These are phyloP conservation scores for Elaeidobius kamerunicus DNA, from an alignment of 2,888 invertebrate genomes.

Conservation along the genomic window DNA sequence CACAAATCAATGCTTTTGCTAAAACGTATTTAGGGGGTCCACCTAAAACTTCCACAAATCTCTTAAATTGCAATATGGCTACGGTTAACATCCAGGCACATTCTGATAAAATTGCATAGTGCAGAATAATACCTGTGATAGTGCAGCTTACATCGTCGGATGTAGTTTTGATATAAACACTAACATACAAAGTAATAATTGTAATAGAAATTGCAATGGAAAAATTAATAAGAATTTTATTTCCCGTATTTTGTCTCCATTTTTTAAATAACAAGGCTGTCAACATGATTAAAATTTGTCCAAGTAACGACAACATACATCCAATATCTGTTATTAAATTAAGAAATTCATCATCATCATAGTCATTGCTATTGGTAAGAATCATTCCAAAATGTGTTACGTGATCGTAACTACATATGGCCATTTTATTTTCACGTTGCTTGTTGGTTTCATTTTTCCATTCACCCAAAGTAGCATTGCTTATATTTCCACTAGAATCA, in stretches of 20 bases:
- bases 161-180: constrained; percentile 41
- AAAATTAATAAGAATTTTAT: constrained; percentile 45
- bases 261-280: constrained; percentile 57
- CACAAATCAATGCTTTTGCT: constrained; percentile 59
- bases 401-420: constrained; percentile 56
- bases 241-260: constrained; percentile 54
- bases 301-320: constrained; percentile 53
- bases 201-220: constrained; percentile 41
- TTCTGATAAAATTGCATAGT: constrained; percentile 64
- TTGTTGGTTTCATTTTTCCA: constrained; percentile 49
- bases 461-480: constrained; percentile 33
- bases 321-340: constrained; percentile 53
- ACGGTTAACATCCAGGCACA: constrained; percentile 74
- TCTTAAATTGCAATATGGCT: constrained; percentile 63
- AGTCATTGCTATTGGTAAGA: constrained; percentile 44
- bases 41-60: constrained; percentile 62
- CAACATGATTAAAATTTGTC: constrained; percentile 51
- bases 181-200: constrained; percentile 40
- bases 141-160: constrained; percentile 56
- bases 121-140: constrained; percentile 57
- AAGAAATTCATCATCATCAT: constrained; percentile 32
- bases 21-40: constrained; percentile 50
- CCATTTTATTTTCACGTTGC: constrained; percentile 36
- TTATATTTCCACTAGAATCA: constrained; percentile 21
- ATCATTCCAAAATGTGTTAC: constrained; percentile 60